Base-by-base conservation (phyloP, 2,797 vertebrate species). In the Sebastes hopkinsi region DNA sequence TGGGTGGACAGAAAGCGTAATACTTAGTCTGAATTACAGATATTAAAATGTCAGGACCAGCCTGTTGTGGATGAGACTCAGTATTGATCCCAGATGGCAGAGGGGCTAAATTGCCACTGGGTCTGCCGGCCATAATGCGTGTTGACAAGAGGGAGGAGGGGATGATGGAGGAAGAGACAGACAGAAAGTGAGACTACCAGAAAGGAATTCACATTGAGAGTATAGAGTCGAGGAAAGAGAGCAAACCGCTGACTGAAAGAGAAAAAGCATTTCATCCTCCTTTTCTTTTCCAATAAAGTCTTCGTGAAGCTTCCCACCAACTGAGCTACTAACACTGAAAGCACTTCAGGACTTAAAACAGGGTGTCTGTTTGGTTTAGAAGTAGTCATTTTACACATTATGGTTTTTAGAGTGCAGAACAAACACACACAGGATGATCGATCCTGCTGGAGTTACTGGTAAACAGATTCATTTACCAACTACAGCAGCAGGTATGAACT, bases 1-100 rank as follows among this genome's bases (percentile, higher is more conserved):
- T 86, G 81, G 89, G 88, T 86, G 89, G 94, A 94, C 92, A 94
- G 89, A 95, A 95, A 95, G 88, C 93, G 93, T 92, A 94, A 94
- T 94, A 95, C 94, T 94, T 93, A 94, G 90, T 89, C 89, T 90
- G 93, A 96, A 96, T 96, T 95, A 95, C 95, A 94, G 94, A 96
- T 95, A 95, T 96, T 96, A 95, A 95, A 91, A 94, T 89, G 94
- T 95, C 95, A 95, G 91, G 91, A 74, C 84, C 67, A 75, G 86
- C 84, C 85, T 91, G 92, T 93, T 92, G 89, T 87, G 90, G 93
- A 94, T 92, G 93, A 93, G 92, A 93, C 88, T 89, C 78, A 67
- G 87, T 95, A 95, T 96, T 95, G 95, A 95, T 95, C 95, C 95
- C 96, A 96, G 94, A 95, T 95, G 95, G 91, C 88, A 94, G 88